phyloP scores from a whole-genome alignment of 2,888 invertebrate species.

The Conops quadrifasciatus region DNA sequence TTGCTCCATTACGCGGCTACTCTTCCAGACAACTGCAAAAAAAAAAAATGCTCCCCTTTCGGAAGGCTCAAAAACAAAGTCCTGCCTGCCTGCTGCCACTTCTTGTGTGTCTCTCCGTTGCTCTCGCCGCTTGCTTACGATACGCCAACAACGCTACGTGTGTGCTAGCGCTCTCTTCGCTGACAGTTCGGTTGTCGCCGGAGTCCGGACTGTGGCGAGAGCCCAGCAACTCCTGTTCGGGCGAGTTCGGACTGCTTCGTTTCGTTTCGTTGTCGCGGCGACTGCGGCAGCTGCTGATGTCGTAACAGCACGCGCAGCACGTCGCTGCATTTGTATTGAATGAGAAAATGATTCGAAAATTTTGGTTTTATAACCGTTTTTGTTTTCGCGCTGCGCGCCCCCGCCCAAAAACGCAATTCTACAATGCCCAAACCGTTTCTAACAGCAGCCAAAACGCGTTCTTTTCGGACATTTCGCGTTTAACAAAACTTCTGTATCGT shows the following conservation, averaged over 20 bases:
- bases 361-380: slow-evolving; percentile 49
- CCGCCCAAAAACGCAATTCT: not conserved
- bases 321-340: slow-evolving; percentile 21
- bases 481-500: too few relatives aligned
- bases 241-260: not conserved
- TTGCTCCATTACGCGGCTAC: too few relatives aligned
- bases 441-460: not conserved
- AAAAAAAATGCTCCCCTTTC: too few relatives aligned
- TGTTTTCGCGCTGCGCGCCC: slow-evolving; percentile 26
- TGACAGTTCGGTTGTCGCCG: not conserved
- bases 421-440: slow-evolving; percentile 6
- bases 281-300: slow-evolving; percentile 45
- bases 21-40: too few relatives aligned
- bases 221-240: not conserved
- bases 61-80: not conserved
- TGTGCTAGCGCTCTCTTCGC: not conserved
- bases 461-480: not conserved
- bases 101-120: not conserved
- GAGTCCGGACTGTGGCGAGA: not conserved
- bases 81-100: not conserved
- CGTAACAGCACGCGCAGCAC: slow-evolving; percentile 47
- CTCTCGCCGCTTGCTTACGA: not conserved
- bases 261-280: not conserved
- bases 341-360: slow-evolving; percentile 10
- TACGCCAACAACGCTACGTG: not conserved